phyloP scores from a whole-genome alignment of 2,888 invertebrate genomes.

The Microctonus brassicae region DNA sequence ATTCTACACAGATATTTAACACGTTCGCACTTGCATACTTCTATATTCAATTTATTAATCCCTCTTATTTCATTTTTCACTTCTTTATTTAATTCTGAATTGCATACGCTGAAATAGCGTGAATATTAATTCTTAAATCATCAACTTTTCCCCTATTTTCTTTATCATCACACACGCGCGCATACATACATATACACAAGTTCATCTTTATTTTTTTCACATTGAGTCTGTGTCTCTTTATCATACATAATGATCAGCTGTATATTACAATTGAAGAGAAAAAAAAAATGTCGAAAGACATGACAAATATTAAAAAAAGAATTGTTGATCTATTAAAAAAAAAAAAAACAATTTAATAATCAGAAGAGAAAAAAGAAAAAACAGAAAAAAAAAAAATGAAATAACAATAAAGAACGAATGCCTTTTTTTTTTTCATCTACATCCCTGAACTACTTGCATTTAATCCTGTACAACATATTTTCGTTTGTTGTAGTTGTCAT shows the following conservation, averaged over 20 bases:
- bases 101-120: conserved; percentile 9
- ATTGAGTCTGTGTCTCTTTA: not conserved
- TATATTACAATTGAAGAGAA: conserved; percentile 45
- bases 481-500: conserved; percentile 60
- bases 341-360: conserved; percentile 8
- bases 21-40: conserved; percentile 41
- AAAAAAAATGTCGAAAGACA: conserved; percentile 9
- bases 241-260: conserved; percentile 29
- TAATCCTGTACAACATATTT: conserved; percentile 51
- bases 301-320: conserved; percentile 7
- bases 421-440: conserved; percentile 24
- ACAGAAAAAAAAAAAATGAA: conserved; percentile 7
- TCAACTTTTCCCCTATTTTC: conserved; percentile 20
- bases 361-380: conserved; percentile 15
- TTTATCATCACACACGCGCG: conserved; percentile 11
- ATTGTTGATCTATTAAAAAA: conserved; percentile 9
- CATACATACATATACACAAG: not conserved
- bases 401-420: conserved; percentile 11
- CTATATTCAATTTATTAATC: conserved; percentile 38
- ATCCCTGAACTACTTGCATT: conserved; percentile 46
- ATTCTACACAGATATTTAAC: conserved; percentile 44
- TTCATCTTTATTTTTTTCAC: not conserved
- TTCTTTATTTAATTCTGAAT: conserved; percentile 26
- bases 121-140: conserved; percentile 23
- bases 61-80: conserved; percentile 28